Evolutionary conservation across 2,797 vertebrate genomes (phyloP), one percentile per base, ranked within the genome.

Genomic region (Anguilla megastoma): DNA sequence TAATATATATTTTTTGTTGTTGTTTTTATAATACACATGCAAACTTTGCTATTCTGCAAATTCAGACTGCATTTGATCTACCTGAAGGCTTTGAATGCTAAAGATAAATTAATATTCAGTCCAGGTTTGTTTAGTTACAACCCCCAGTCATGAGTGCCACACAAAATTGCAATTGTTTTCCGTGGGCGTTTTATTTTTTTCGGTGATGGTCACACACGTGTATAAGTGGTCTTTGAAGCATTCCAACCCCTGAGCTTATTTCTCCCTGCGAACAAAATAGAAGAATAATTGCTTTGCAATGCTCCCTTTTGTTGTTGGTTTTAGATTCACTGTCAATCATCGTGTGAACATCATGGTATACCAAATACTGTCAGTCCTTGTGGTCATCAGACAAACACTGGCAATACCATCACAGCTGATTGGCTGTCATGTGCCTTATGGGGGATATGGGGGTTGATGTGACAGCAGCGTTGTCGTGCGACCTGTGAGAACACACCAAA

Each of bases 351-450:
- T 71, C 30, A 36, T 36, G 71, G 12, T 30, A 36, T 16, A 12
- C 30, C 71, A 76, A 76, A 76, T 30, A 36, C 30, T 88, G 50
- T 85, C 48, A 88, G 69, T 18, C 74, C 63, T 71, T 41, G 8
- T 74, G 45, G 41, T 27, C 69, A 58, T 71, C 48, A 85, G 87
- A 58, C 21, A n/a, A 85, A 41, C 12, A 16, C 33, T 69, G 63
- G 45, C 63, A 83, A 88, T 84, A n/a, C 52, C 52, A n/a, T 88
- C 87, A 88, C 36, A 48, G 54, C 66, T 58, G 87, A 88, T 79
- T 41, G 87, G 41, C 87, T 66, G 87, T 52, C 84, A 85, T 85
- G 52, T 24, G 36, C 71, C 56, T 60, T 30, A 79, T 18, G 36
- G 83, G 21, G 50, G 41, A 24, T 50, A n/a, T 54, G 50, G 52